These are phyloP conservation scores for Leptopilina drosophilae DNA, from an alignment of 2,888 invertebrate genomes.

Conservation along the genomic window DNA sequence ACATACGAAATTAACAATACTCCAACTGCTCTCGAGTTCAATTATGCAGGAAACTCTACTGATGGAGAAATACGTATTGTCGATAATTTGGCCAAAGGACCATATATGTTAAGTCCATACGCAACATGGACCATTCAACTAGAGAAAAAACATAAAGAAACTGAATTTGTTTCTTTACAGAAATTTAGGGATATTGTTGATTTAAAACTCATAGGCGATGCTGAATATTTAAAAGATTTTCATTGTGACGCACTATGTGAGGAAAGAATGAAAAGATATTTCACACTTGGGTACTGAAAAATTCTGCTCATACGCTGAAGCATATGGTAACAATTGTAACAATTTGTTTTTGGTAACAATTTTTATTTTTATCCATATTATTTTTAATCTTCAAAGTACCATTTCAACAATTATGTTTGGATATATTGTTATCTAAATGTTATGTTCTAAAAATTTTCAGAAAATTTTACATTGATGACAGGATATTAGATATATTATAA, in stretches of 20 bases:
- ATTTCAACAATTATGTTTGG: too few relatives aligned
- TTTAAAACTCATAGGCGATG: background rate
- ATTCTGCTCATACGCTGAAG: constrained; percentile 60
- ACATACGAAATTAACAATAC: background rate
- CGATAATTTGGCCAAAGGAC: background rate
- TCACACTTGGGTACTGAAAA: too few relatives aligned
- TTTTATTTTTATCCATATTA: too few relatives aligned
- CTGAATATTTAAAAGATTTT: background rate
- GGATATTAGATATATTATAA: too few relatives aligned
- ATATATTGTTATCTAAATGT: too few relatives aligned
- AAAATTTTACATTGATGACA: too few relatives aligned
- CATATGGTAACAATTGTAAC: too few relatives aligned
- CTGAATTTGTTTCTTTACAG: background rate
- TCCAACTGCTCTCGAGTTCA: background rate
- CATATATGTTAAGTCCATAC: background rate
- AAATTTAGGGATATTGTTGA: background rate
- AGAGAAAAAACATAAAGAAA: background rate
- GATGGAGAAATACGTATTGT: background rate
- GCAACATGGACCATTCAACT: background rate
- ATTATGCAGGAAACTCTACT: background rate
- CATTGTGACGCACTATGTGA: background rate
- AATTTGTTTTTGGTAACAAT: too few relatives aligned
- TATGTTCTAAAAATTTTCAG: too few relatives aligned
- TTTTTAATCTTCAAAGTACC: too few relatives aligned
- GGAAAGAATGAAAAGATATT: background rate